phyloP scores from a whole-genome alignment of 1,140 invertebrate species.

The Macrobrachium rosenbergii region DNA sequence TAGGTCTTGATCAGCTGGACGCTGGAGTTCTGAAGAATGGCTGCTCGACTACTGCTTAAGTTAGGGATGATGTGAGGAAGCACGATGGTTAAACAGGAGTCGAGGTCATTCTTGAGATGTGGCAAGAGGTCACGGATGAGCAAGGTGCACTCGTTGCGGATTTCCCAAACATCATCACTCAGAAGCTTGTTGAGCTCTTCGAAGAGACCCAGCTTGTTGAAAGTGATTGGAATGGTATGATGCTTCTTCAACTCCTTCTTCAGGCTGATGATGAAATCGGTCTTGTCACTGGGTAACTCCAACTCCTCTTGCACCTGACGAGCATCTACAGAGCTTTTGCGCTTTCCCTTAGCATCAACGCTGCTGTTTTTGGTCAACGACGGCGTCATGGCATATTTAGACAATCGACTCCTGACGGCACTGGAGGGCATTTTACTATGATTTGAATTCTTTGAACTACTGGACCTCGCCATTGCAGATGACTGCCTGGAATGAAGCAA shows the following conservation, averaged over 20 bases:
- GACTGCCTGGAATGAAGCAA: too few relatives aligned
- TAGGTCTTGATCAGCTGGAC: slow-evolving; percentile 35
- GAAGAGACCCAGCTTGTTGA: slow-evolving; percentile 55
- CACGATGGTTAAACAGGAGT: slow-evolving; percentile 46
- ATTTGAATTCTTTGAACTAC: too few relatives aligned
- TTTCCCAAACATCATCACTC: slow-evolving; percentile 54
- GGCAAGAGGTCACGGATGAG: slow-evolving; percentile 52
- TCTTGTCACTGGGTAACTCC: slow-evolving; percentile 50
- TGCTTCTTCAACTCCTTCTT: slow-evolving; percentile 51
- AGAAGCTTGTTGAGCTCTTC: slow-evolving; percentile 52
- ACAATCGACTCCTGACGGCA: too few relatives aligned
- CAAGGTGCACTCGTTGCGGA: slow-evolving; percentile 52
- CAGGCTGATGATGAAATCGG: slow-evolving; percentile 42
- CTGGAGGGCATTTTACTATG: too few relatives aligned
- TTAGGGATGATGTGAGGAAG: slow-evolving; percentile 50
- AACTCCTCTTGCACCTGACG: background rate
- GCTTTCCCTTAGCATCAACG: background rate
- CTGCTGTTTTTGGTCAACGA: background rate
- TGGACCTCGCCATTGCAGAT: too few relatives aligned
- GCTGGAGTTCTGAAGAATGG: slow-evolving; percentile 35
- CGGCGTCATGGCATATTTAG: background rate
- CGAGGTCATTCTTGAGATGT: slow-evolving; percentile 47
- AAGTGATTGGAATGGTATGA: slow-evolving; percentile 35
- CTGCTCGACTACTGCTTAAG: slow-evolving; percentile 11
- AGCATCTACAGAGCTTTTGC: background rate